Base-by-base conservation (phyloP, 2,888 invertebrate species). In the Tipula unca region DNA sequence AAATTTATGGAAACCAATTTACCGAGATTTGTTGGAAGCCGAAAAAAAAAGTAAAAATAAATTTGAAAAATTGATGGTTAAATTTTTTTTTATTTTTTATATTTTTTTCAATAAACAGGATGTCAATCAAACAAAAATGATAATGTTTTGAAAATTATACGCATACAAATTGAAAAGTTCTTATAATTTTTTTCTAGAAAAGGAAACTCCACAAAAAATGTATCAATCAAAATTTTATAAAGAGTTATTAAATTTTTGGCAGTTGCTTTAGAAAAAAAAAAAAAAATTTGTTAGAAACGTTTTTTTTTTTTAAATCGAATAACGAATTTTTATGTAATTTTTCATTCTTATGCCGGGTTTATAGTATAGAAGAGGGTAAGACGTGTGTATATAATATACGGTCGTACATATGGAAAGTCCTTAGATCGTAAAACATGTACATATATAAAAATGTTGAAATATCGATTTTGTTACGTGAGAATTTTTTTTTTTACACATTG, bases 1-100 rank as follows among this genome's bases (percentile, higher is more conserved):
- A 69, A 69, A 69, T 69, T 69, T 69, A 69, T 69, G 69, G 69
- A 69, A 69, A 69, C 69, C 69, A 69, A 69, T 69, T 69, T 69
- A 69, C 69, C 69, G 69, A 69, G 69, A 69, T 69, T 69, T 69
- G 69, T 25, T 25, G 69, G n/a, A n/a, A n/a, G 6, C 6, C 32
- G 32, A 25, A 69, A 69, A 69, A 48, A 48, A 69, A 20, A 20
- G 20, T 25, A 20, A 54, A 6, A 69, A 25, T 25, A 69, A 69
- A 48, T 48, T 48, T 69, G 69, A 25, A 25, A 69, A 69, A 69
- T 48, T 48, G 48, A 48, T 69, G 25, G 25, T 69, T 25, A 69
- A 20, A 69, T 69, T 69, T 69, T 69, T 69, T 25, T 69, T 69
- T 69, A 25, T 69, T 25, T 69, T 32, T 32, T 32, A 32, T 2